Evolutionary conservation across 2,113 vertebrate genomes (phyloP), one percentile per base, ranked within the genome.

Genomic region (Verasper variegatus): DNA sequence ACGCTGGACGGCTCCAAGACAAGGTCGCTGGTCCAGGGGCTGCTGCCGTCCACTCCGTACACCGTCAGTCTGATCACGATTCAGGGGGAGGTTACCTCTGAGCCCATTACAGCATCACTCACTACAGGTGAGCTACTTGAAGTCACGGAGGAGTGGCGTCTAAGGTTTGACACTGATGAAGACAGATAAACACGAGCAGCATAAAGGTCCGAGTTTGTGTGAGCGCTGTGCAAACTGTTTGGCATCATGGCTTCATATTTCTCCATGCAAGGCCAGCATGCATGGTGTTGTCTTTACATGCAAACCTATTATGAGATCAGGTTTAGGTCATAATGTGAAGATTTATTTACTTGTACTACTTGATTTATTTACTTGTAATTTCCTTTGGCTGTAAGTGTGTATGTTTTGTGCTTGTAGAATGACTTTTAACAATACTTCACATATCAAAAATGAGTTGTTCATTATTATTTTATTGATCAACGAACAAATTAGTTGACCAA

Each of bases 11-110:
- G 97, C 71, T 95, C 94, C 75, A 95, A 94, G 90, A 96, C 95
- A 51, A 95, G 96, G 8, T 92, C 95, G 42, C 92, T 95, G 76
- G 91, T 99, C 85, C 93, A 84, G 0, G 96, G 94, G 24, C 86
- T 99, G 74, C 94, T 93, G 81, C 98, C 98, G 0, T 95, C 96
- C 89, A 98, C 95, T 0, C 94, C 95, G 56, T 99, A 99, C 83
- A 95, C 94, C 20, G 88, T 99, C 89, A 96, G 96, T 3, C 92
- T 99, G 67, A 95, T 98, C 84, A 96, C 98, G 0, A 86, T 98
- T 79, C 97, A 99, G 0, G 97, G 96, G 2, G 84, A 93, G 0
- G 54, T 94, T 77, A 95, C 95, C 87, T 97, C 96, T 0, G 96
- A 99, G 70, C 96, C 97, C 4, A 95, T 99, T 1, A 58, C 95